Conservation (phyloP, 2,888 invertebrate genomes). For the Brenthis daphne region DNA sequence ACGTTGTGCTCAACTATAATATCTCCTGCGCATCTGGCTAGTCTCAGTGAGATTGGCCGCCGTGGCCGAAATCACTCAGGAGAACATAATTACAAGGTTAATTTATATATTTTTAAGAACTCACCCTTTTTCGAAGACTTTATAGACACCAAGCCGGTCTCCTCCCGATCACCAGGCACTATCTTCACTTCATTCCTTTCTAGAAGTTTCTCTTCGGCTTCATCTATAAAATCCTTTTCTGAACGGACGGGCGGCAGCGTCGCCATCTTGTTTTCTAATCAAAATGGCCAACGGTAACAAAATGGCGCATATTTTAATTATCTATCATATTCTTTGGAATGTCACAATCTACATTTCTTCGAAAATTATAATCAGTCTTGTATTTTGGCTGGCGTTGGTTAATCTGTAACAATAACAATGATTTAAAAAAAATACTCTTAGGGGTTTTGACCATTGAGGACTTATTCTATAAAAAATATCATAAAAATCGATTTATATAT, state of each 20-base stretch:
- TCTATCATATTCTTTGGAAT: constrained; percentile 39
- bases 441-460: no score
- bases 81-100: no score
- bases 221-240: constrained; percentile 56
- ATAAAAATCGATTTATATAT: no score
- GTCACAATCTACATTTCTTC: constrained; percentile 48
- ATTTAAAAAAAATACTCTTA: no score
- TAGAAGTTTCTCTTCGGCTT: constrained; percentile 65
- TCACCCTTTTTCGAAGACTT: constrained; percentile 77
- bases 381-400: constrained; percentile 51
- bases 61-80: no score
- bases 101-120: constrained; percentile 20
- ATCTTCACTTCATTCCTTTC: constrained; percentile 54
- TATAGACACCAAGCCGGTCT: constrained; percentile 53
- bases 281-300: constrained; percentile 50
- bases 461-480: no score
- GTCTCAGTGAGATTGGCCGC: no score
- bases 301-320: constrained; percentile 40
- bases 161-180: constrained; percentile 49
- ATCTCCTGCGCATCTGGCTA: no score
- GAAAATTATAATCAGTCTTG: constrained; percentile 51
- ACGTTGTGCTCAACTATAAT: no score
- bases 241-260: constrained; percentile 55
- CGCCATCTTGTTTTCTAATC: constrained; percentile 56
- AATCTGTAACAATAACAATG: constrained; percentile 41